Evolutionary conservation across 2,888 invertebrate genomes (phyloP).

Genomic region (Pinctada fucata): DNA sequence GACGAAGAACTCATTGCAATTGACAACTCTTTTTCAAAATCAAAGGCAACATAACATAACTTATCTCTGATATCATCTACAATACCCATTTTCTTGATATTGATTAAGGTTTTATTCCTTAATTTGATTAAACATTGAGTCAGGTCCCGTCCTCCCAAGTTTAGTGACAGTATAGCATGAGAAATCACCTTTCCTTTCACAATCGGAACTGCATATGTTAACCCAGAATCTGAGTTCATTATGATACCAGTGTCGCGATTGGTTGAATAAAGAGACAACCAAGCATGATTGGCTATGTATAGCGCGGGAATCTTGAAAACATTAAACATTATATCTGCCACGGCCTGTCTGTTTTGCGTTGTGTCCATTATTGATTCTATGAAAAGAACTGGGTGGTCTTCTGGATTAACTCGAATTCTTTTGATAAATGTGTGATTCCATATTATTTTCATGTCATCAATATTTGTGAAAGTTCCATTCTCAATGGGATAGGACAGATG

Average conservation of each 20-base stretch:
- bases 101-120: too few relatives aligned
- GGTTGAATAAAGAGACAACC: constrained; percentile 93
- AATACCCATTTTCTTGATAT: too few relatives aligned
- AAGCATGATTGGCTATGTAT: constrained; percentile 96
- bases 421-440: constrained; percentile 75
- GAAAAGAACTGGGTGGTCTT: constrained; percentile 91
- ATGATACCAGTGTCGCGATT: constrained; percentile 98
- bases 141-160: too few relatives aligned
- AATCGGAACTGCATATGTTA: constrained; percentile 1
- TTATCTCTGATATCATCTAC: too few relatives aligned
- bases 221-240: constrained; percentile 48
- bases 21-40: too few relatives aligned
- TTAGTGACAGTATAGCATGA: too few relatives aligned
- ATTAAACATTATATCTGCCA: not conserved
- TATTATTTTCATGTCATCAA: constrained; percentile 75
- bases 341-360: too few relatives aligned
- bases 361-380: constrained; percentile 89
- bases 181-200: not conserved
- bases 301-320: constrained; percentile 91
- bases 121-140: too few relatives aligned
- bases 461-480: constrained; percentile 72
- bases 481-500: constrained; percentile 71
- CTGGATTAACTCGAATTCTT: constrained; percentile 77
- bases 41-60: too few relatives aligned
- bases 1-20: too few relatives aligned